Evolutionary conservation across 2,113 vertebrate genomes (phyloP), one percentile per base, ranked within the genome.

Genomic region (Corythornis madagascariensis): DNA sequence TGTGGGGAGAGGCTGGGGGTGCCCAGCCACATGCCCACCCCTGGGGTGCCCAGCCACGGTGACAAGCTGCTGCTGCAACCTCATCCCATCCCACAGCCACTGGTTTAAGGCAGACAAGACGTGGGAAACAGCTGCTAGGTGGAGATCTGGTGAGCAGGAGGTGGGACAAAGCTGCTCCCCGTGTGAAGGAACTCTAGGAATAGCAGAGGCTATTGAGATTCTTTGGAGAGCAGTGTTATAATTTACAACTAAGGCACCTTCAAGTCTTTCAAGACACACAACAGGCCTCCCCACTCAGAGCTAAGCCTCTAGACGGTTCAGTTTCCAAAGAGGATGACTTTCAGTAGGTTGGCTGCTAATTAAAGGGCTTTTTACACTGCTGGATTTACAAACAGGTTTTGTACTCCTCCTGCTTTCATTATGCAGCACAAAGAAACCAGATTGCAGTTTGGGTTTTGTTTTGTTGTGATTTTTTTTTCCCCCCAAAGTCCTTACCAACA

Each of bases 31-130:
- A 8, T 60, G 48, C 11, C n/a, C 14, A 16, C 22, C 71, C 33
- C 18, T 0, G 0, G 28, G 16, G 22, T 1, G 7, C 42, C n/a
- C 3, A 2, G n/a, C 29, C 19, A 5, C 2, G 0, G 40, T 16
- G 38, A n/a, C 33, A 38, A 24, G 33, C 18, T 63, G 33, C 16
- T 2, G 4, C 22, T 61, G 47, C 38, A 15, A 24, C 19, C 35
- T 22, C 42, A 74, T 29, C 40, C 71, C 64, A 72, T 16, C 33
- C 61, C 65, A 50, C 33, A 20, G 42, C 20, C 20, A 10, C 7
- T 0, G 1, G 66, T 18, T 57, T 26, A 3, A 57, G 42, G 16
- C 13, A 70, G 70, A 17, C 10, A 16, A n/a, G 43, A n/a, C 11
- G 73, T 19, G 19, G 83, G n/a, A 42, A 28, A 17, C n/a, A 64